Evolutionary conservation across 64 coral and sea anemone genomes (phyloP).

Genomic region (Orbicella faveolata): DNA sequence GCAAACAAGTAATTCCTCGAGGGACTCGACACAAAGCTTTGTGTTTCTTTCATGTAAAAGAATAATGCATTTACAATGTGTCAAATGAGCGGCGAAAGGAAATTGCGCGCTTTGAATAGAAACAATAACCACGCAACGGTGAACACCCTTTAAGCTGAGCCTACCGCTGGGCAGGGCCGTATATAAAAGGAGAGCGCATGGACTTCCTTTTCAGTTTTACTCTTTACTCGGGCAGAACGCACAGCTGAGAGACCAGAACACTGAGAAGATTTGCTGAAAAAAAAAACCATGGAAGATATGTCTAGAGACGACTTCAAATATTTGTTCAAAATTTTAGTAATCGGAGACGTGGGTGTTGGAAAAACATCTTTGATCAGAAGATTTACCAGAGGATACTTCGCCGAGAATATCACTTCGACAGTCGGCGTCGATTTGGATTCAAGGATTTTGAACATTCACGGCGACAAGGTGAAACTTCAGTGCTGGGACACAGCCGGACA

Average conservation of each 20-base stretch:
- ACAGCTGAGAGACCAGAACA: background rate
- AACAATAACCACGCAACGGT: slow-evolving; percentile 25
- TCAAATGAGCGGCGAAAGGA: slow-evolving; percentile 15
- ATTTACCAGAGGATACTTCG: slow-evolving; percentile 97
- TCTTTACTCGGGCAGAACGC: background rate
- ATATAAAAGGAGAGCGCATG: background rate
- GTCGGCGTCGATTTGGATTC: slow-evolving; percentile 94
- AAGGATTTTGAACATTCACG: slow-evolving; percentile 80
- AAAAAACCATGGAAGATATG: background rate
- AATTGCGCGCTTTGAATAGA: slow-evolving; percentile 26
- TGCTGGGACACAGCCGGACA: slow-evolving; percentile 98
- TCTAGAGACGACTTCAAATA: slow-evolving; percentile 74
- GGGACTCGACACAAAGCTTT: slow-evolving; percentile 10
- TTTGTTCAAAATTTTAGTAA: slow-evolving; percentile 89
- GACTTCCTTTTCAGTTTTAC: slow-evolving; percentile 2
- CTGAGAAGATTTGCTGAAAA: background rate
- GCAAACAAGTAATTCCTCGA: slow-evolving; percentile 32
- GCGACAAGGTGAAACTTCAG: slow-evolving; percentile 95
- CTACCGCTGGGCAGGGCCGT: slow-evolving; percentile 7
- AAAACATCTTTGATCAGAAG: slow-evolving; percentile 95
- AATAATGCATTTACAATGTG: slow-evolving; percentile 26
- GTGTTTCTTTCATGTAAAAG: slow-evolving; percentile 1
- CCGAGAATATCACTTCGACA: slow-evolving; percentile 84
- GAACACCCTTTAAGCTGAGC: background rate
- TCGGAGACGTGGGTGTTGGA: slow-evolving; percentile 93